phyloP scores from a whole-genome alignment of 2,113 vertebrate genomes.

The Hippocampus guttulatus region DNA sequence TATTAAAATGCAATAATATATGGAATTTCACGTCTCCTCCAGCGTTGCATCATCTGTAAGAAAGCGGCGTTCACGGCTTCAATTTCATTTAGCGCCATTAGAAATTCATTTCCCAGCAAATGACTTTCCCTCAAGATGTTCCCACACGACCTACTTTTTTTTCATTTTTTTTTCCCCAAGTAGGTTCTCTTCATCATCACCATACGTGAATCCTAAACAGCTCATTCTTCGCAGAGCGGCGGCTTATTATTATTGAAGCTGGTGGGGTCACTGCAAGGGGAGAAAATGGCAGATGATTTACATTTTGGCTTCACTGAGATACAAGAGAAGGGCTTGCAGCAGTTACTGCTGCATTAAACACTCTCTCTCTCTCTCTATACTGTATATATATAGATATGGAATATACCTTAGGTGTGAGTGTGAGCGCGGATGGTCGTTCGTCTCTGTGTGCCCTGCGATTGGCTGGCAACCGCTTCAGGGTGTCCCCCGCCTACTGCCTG shows the following conservation, averaged over 20 bases:
- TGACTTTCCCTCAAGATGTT: constrained; percentile 63
- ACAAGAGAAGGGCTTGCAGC: background rate
- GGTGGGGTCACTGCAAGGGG: constrained; percentile 23
- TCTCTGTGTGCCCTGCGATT: too few relatives aligned
- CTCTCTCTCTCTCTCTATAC: too few relatives aligned
- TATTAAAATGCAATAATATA: constrained; percentile 64
- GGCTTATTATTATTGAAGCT: constrained; percentile 2
- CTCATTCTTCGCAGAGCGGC: background rate
- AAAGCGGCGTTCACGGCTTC: constrained; percentile 50
- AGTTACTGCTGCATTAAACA: background rate
- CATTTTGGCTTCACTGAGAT: background rate
- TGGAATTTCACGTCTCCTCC: constrained; percentile 45
- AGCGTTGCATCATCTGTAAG: background rate
- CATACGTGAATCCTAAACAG: background rate
- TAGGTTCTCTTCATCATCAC: constrained; percentile 2
- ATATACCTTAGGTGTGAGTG: too few relatives aligned
- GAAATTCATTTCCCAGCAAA: constrained; percentile 72
- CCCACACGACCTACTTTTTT: constrained; percentile 56
- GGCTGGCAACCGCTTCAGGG: too few relatives aligned
- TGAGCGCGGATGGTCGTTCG: too few relatives aligned
- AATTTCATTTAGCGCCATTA: constrained; percentile 70
- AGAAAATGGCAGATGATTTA: constrained; percentile 7
- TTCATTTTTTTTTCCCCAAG: background rate
- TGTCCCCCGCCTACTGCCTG: too few relatives aligned
- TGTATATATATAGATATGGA: too few relatives aligned